Base-by-base conservation (phyloP, 1,140 invertebrate species). In the Hyposmocoma kahamanoa region DNA sequence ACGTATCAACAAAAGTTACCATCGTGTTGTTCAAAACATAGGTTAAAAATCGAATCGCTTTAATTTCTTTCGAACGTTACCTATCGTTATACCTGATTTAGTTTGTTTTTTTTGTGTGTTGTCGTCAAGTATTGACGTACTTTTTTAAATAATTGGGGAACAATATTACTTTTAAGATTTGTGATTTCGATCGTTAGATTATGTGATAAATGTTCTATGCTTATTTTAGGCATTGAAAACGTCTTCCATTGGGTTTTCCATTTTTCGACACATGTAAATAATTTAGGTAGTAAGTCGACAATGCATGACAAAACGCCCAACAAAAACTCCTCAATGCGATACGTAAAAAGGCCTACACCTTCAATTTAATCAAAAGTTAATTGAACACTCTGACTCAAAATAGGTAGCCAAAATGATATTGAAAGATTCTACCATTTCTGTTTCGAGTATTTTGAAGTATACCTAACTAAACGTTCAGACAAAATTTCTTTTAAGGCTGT, bases 171-270 rank as follows among this genome's bases (percentile, higher is more conserved):
- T 41, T 64, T 83, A 84, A 80, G 78, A 42, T 76, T 75, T 76
- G 81, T 85, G 81, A 83, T 84, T 77, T 79, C 62, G 67, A 78
- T 78, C 64, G 61, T 78, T 77, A 76, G 67, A 63, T 72, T 73
- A 77, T 80, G 79, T 83, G 79, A 83, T 83, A 82, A 75, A 62
- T 63, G 43, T 67, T 17, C 65, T 68, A 64, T 81, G 66, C 47
- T 70, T 67, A 66, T 63, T 66, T 56, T 75, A 57, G 68, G 55
- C 50, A n/a, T n/a, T 36, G 69, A 68, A 58, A 77, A 78, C 78
- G 72, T 85, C 82, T 85, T 83, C 82, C 82, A 73, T 59, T 59
- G 77, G 70, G 74, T 81, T 79, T 81, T 79, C 66, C 73, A 72
- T 76, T 39, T 48, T 39, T 18, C 15, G 15, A 36, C 4, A 8